Evolutionary conservation across 2,888 invertebrate genomes (phyloP), one percentile per base, ranked within the genome.

Genomic region (Eristalis tenax): DNA sequence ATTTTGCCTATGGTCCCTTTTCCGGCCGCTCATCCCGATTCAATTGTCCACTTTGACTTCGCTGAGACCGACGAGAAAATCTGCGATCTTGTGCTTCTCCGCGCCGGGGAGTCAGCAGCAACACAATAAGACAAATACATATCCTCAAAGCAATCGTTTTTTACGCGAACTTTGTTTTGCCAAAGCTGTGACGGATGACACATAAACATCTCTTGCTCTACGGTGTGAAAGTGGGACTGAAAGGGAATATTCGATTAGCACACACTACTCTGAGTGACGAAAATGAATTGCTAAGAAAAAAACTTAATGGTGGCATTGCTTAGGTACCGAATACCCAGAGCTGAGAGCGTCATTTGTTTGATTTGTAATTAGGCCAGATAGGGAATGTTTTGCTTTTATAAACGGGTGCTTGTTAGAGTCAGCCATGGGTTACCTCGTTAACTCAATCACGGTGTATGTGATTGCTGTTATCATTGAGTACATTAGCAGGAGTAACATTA

Each of bases 1-100:
- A 70, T 78, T 70, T 71, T 43, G 43, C 56, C 61, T 64, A 38
- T 69, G 40, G 56, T 57, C 56, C 70, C 64, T 70, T 78, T 70
- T 13, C 15, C 28, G 4, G 43, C 13, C n/a, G 8, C 8, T 28
- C 13, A 18, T 23, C 4, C 8, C n/a, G 10, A 18, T 22, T 15
- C 40, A 40, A 59, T 26, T 59, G 23, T 77, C 28, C 59, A 50
- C 63, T 43, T 43, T 38, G 43, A 35, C 35, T 26, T 22, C 35
- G 70, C 63, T 57, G 70, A 70, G 57, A 64, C 70, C 63, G 28
- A 26, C 40, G 23, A 6, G 22, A 11, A 63, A 61, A 63, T 73
- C 74, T 32, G 56, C 63, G 28, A 18, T 76, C 61, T 26, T 43
- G 15, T 43, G 43, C n/a, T 18, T 1, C 2, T 6, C 43, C n/a